Percentiles rank a stretch among this genome's conserved stretches.
These are phyloP conservation scores for Haliclona indistincta DNA, from an alignment of 37 sponge, comb jelly and placozoan species.

Conservation along the genomic window DNA sequence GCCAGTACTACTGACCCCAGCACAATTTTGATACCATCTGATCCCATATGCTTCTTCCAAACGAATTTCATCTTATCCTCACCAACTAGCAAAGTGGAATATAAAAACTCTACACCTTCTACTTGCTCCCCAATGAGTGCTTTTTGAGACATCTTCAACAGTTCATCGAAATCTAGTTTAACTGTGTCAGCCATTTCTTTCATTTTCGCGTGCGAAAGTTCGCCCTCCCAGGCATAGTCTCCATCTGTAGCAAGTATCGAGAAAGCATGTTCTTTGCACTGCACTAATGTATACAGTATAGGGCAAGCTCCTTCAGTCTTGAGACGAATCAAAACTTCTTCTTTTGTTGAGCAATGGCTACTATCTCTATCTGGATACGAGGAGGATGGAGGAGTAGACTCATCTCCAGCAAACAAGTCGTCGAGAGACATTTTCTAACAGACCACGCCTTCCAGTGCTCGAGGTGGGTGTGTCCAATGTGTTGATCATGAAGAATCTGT, in stretches of 20 bases:
- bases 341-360: neutral
- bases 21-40: constrained; percentile 55
- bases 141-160: constrained; percentile 16
- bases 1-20: constrained; percentile 42
- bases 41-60: constrained; percentile 62
- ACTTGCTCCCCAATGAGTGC: constrained; percentile 38
- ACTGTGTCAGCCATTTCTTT: constrained; percentile 15
- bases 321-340: constrained; percentile 15
- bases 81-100: too few relatives aligned
- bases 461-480: too few relatives aligned
- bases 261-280: constrained; percentile 9
- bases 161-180: constrained; percentile 11
- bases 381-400: neutral
- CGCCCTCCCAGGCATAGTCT: constrained; percentile 32
- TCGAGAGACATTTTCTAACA: too few relatives aligned
- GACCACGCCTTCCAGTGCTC: too few relatives aligned
- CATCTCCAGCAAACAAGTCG: neutral
- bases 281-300: constrained; percentile 16
- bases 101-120: constrained; percentile 23
- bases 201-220: neutral
- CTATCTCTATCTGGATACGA: neutral
- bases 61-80: too few relatives aligned
- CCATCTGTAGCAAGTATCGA: constrained; percentile 33
- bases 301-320: constrained; percentile 31
- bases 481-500: neutral